Conservation (phyloP, 2,113 vertebrate genomes). For the Chelonoidis abingdonii region DNA sequence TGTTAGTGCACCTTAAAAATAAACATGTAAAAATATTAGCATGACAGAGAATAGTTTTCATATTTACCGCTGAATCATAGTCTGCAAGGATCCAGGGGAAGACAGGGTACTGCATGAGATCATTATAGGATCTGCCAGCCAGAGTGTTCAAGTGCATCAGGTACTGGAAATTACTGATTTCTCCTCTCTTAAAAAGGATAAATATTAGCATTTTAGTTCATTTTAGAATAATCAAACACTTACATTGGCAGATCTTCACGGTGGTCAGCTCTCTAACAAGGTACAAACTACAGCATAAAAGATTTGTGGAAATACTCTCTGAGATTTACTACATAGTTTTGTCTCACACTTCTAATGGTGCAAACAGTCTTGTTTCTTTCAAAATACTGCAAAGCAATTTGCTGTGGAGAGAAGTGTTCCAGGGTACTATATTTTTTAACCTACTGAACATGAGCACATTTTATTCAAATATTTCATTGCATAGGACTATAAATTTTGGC, state of each 20-base stretch:
- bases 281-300: background rate
- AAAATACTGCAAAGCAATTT: background rate
- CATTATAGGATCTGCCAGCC: conserved; percentile 97
- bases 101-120: conserved; percentile 99
- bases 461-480: background rate
- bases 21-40: background rate
- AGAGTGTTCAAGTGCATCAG: conserved; percentile 99
- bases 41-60: background rate
- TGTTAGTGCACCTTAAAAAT: background rate
- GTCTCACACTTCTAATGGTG: background rate
- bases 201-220: conserved; percentile 11
- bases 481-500: fast-evolving
- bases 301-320: background rate
- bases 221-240: background rate
- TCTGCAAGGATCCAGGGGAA: conserved; percentile 99
- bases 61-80: conserved; percentile 93
- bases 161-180: conserved; percentile 99
- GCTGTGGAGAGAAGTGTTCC: background rate
- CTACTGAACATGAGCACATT: background rate
- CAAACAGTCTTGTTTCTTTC: background rate
- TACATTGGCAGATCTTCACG: background rate
- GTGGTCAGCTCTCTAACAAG: background rate
- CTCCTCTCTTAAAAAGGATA: conserved; percentile 88
- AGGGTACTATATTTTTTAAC: background rate
- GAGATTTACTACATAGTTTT: background rate